A percentile compares a stretch with the other conserved stretches of the same genome.
phyloP scores from a whole-genome alignment of 2,797 vertebrate genomes.

The Lagorchestes hirsutus region DNA sequence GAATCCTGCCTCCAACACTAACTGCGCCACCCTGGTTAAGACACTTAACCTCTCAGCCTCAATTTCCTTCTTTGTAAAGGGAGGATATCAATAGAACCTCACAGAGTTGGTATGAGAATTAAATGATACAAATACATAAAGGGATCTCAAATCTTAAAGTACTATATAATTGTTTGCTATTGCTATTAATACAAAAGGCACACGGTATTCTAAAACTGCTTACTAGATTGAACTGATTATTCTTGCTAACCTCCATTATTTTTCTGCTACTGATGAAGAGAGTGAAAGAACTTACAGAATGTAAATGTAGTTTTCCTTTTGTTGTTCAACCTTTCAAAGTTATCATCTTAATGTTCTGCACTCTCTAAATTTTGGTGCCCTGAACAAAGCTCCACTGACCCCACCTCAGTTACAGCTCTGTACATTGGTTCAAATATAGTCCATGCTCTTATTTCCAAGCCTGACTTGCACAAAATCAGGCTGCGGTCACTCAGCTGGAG shows the following conservation, averaged over 20 bases:
- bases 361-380: background rate
- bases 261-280: background rate
- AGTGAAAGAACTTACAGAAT: background rate
- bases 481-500: background rate
- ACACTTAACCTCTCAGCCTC: background rate
- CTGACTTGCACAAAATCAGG: background rate
- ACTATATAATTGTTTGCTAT: background rate
- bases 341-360: background rate
- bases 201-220: background rate
- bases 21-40: background rate
- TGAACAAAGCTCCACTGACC: background rate
- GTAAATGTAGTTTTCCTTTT: background rate
- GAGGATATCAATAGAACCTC: background rate
- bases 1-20: background rate
- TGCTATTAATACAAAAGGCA: background rate
- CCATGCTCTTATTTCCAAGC: background rate
- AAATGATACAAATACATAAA: background rate
- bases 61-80: background rate
- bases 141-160: background rate
- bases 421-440: background rate
- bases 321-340: background rate
- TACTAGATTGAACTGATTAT: background rate
- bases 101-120: background rate
- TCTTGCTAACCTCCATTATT: background rate
- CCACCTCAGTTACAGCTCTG: background rate